These are phyloP conservation scores for Zalophus californianus DNA, from an alignment of 2,797 vertebrate genomes.

Conservation along the genomic window DNA sequence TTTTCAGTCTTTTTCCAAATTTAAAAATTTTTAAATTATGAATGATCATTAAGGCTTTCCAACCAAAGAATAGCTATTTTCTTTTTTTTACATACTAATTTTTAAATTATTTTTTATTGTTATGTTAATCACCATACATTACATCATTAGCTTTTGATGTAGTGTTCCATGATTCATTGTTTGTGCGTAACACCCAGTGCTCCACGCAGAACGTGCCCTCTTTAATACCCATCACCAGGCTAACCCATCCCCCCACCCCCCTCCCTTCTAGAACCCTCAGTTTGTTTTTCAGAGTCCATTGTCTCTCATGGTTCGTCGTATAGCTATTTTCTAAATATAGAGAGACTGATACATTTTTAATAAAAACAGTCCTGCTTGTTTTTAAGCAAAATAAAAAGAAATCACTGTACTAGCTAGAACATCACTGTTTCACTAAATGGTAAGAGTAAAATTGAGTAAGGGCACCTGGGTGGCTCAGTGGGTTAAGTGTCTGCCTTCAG, in stretches of 20 bases:
- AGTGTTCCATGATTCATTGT: no score
- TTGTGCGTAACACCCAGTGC: no score
- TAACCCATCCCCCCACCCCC: no score
- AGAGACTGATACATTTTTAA: neutral
- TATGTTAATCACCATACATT: no score
- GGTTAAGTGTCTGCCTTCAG: neutral
- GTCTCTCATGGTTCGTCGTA: no score
- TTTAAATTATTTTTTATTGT: no score
- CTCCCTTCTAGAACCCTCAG: no score
- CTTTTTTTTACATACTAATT: no score
- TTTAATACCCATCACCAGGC: no score
- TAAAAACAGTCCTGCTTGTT: neutral
- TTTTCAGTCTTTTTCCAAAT: neutral
- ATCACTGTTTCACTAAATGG: neutral
- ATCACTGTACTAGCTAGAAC: neutral
- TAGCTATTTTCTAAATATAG: neutral
- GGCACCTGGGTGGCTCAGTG: neutral
- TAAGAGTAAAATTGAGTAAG: neutral
- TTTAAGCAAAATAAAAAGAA: conserved; percentile 36
- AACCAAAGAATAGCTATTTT: neutral
- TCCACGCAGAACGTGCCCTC: no score
- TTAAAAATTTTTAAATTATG: neutral
- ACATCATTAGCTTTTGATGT: no score
- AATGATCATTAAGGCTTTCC: neutral
- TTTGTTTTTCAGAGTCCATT: no score